Base-by-base conservation (phyloP, 2,888 invertebrate genomes). In the Lissocephala sabroskyi region DNA sequence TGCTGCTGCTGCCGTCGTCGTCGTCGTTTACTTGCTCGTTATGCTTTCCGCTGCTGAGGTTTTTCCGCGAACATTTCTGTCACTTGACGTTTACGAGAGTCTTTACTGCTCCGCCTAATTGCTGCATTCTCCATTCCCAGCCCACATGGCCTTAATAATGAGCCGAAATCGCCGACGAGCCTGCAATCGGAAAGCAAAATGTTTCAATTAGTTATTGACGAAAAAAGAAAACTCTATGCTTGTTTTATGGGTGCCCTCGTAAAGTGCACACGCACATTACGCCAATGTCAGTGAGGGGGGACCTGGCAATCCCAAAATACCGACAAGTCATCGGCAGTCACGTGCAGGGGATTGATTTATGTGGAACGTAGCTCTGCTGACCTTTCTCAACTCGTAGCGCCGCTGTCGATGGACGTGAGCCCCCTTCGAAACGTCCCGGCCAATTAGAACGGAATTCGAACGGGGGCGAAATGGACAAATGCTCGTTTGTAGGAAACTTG, bases 191-290 rank as follows among this genome's bases (percentile, higher is more conserved):
- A 54, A 43, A 40, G 11, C 48, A 41, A 57, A 11, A 60, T 56
- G 53, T 64, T 56, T 68, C 64, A 68, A 68, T 70, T 65, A 67
- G 73, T 71, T 73, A 65, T 59, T 62, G 65, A 65, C 60, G 60
- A 57, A 61, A 46, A 28, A 18, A n/a, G 28, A 29, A 40, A 2
- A 45, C 10, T 18, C 33, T 45, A 49, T 59, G n/a, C n/a, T 47
- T 49, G 45, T 66, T 67, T 68, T 55, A 70, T 61, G 46, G 61
- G 57, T 37, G 49, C 23, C n/a, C 3, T 52, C 49, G 41, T 62
- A 59, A 70, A 67, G 48, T 37, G 46, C 29, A 53, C 23, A 23
- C 23, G 3, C 7, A 23, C 39, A 53, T n/a, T n/a, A n/a, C n/a
- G n/a, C n/a, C n/a, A n/a, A n/a, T n/a, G n/a, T n/a, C n/a, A n/a